Conservation (phyloP, 1,140 invertebrate genomes). For the Watersipora subatra region DNA sequence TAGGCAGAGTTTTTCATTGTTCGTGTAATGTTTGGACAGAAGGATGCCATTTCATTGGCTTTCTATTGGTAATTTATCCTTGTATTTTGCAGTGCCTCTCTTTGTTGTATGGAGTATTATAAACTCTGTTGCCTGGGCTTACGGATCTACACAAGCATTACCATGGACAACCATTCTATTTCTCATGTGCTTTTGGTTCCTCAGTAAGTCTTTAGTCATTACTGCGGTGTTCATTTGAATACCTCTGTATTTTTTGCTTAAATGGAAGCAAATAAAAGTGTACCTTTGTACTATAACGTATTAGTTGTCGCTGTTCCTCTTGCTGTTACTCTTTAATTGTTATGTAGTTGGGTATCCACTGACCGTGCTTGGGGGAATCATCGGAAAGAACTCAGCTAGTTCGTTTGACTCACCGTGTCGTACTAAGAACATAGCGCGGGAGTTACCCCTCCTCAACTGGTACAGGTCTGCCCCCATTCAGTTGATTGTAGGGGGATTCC, state of each 20-base stretch:
- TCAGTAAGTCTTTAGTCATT: slow-evolving; percentile 30
- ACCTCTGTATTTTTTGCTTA: not conserved
- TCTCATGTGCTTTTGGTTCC: slow-evolving; percentile 43
- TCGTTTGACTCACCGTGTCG: slow-evolving; percentile 45
- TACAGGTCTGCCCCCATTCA: slow-evolving; percentile 42
- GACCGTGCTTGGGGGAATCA: slow-evolving; percentile 44
- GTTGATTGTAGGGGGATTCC: slow-evolving; percentile 44
- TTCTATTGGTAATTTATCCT: too few species aligned
- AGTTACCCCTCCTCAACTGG: slow-evolving; percentile 43
- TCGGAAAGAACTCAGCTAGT: slow-evolving; percentile 43
- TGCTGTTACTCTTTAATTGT: too few species aligned
- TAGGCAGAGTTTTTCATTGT: slow-evolving; percentile 24
- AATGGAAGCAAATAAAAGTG: too few species aligned
- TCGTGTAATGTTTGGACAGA: too few species aligned
- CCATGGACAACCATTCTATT: slow-evolving; percentile 44
- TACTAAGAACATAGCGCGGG: slow-evolving; percentile 44
- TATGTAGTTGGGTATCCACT: slow-evolving; percentile 45
- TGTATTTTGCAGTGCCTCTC: slow-evolving; percentile 40
- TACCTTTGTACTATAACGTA: too few species aligned
- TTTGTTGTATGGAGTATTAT: slow-evolving; percentile 45
- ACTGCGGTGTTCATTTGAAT: not conserved
- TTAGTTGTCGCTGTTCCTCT: too few species aligned
- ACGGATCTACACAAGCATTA: slow-evolving; percentile 46
- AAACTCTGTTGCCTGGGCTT: slow-evolving; percentile 45
- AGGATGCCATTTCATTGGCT: too few species aligned